Evolutionary conservation across 1,140 invertebrate species (phyloP).

Genomic region (Drosophila nasuta): DNA sequence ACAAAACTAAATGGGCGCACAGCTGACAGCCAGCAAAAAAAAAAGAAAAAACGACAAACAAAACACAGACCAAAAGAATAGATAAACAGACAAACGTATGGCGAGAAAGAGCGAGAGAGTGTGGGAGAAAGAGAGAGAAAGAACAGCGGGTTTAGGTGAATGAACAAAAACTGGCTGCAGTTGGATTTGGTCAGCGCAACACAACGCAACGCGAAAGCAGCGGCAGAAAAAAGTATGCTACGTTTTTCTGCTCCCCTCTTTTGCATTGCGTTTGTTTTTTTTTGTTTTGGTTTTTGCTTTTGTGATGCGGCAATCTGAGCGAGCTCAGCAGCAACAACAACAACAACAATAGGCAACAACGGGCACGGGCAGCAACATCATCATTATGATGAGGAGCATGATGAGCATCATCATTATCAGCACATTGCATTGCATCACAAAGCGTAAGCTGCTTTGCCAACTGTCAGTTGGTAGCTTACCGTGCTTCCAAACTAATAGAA

Average conservation of each 20-base stretch:
- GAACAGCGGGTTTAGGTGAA: not conserved
- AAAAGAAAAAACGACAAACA: constrained; percentile 10
- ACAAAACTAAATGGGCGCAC: constrained; percentile 19
- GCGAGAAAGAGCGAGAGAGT: not conserved
- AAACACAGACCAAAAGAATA: constrained; percentile 26
- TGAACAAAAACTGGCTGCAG: constrained; percentile 22
- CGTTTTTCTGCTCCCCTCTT: constrained; percentile 34
- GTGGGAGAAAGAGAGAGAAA: not conserved
- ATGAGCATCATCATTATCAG: constrained; percentile 19
- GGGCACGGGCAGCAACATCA: not conserved
- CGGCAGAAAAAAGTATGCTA: constrained; percentile 45
- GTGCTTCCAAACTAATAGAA: constrained; percentile 12
- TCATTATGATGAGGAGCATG: not conserved
- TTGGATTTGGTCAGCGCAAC: constrained; percentile 38
- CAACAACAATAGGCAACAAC: constrained; percentile 1
- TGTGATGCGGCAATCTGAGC: constrained; percentile 8
- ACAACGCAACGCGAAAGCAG: not conserved
- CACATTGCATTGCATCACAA: constrained; percentile 28
- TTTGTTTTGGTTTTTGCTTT: constrained; percentile 3
- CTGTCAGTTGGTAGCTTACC: constrained; percentile 13
- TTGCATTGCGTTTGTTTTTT: constrained; percentile 5
- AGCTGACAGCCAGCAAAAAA: constrained; percentile 7
- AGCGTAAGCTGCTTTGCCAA: constrained; percentile 40
- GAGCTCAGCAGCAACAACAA: not conserved
- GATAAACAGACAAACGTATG: constrained; percentile 30